A percentile compares a stretch with the other conserved stretches of the same genome.
phyloP scores from a whole-genome alignment of 2,888 invertebrate species.

The Lysandra coridon region DNA sequence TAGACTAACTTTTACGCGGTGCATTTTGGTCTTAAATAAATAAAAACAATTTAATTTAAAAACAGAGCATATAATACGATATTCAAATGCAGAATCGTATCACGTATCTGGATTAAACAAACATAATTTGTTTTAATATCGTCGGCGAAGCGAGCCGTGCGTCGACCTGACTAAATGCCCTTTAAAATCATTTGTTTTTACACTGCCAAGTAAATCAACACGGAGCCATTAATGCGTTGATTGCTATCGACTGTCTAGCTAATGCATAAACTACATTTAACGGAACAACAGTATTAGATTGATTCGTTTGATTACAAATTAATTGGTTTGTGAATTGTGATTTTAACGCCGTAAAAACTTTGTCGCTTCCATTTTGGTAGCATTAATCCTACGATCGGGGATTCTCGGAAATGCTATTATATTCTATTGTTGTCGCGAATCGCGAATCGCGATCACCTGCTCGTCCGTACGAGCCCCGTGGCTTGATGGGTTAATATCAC shows the following conservation, averaged over 20 bases:
- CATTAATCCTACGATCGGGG: neutral
- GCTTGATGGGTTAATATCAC: neutral
- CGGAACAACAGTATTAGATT: neutral
- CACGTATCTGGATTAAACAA: neutral
- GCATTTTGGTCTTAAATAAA: neutral
- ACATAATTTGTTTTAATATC: constrained; percentile 20
- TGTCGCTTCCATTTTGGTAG: neutral
- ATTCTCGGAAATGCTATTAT: too few species aligned
- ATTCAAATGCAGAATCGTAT: neutral
- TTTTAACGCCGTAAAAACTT: neutral
- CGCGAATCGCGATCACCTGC: too few species aligned
- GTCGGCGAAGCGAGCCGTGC: neutral
- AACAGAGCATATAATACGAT: neutral
- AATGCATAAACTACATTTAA: constrained; percentile 1
- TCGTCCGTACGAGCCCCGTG: too few species aligned
- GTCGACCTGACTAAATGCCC: constrained; percentile 13
- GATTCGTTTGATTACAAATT: constrained; percentile 1
- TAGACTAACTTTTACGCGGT: neutral
- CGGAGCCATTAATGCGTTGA: constrained; percentile 31
- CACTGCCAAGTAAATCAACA: constrained; percentile 25
- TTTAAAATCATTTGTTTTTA: constrained; percentile 18
- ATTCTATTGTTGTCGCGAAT: too few species aligned
- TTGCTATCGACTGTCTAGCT: constrained; percentile 14
- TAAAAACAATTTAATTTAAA: neutral
- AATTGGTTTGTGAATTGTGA: neutral